These are phyloP conservation scores for Tupaia chinensis DNA, from an alignment of 2,113 vertebrate genomes.

Conservation along the genomic window DNA sequence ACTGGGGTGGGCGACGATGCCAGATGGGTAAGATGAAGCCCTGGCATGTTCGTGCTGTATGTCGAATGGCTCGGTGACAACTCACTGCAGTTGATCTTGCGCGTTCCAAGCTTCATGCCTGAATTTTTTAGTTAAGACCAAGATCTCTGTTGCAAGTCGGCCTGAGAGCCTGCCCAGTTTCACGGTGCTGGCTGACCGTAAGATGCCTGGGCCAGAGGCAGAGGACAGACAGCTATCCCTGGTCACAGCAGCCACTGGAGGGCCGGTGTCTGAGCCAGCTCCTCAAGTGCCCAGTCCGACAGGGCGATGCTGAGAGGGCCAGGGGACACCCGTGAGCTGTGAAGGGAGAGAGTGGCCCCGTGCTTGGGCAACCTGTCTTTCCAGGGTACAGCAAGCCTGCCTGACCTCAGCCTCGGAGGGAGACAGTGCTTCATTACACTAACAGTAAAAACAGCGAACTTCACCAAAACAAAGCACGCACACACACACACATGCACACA, in stretches of 20 bases:
- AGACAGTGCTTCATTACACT: background rate
- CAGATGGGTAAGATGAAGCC: background rate
- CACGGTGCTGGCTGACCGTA: no score
- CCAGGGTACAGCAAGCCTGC: background rate
- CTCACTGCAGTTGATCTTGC: background rate
- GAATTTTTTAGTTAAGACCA: background rate
- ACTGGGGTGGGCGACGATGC: background rate
- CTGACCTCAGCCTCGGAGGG: background rate
- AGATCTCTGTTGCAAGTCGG: background rate
- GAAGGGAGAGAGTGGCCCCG: background rate
- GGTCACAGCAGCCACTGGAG: background rate
- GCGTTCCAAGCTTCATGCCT: background rate
- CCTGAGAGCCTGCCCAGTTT: background rate
- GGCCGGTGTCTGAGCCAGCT: background rate
- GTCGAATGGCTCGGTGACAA: background rate
- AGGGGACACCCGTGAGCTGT: background rate
- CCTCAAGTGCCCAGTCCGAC: background rate
- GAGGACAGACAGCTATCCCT: background rate
- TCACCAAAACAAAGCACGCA: background rate
- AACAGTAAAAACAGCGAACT: background rate
- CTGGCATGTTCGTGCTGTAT: fast-evolving
- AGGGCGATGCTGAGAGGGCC: no score
- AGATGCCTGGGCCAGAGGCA: background rate
- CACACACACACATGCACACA: background rate
- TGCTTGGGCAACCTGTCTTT: background rate